Percentiles rank a stretch among this genome's conserved stretches.
These are phyloP conservation scores for Meandrusa payeni DNA, from an alignment of 2,888 invertebrate species.

Conservation along the genomic window DNA sequence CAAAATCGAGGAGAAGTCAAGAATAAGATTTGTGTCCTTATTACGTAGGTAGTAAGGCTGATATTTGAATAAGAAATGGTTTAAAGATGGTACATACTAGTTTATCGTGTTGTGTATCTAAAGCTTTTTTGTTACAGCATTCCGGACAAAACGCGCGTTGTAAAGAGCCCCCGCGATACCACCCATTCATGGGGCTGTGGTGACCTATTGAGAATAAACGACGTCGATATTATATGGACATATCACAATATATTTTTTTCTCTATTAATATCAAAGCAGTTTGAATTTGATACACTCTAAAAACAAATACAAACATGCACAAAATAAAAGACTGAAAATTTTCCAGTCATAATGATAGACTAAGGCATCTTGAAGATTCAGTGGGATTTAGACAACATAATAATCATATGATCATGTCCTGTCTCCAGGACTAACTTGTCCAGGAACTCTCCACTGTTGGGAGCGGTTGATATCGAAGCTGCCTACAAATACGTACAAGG, in stretches of 20 bases:
- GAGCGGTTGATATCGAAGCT: too few species aligned
- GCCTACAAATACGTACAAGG: too few species aligned
- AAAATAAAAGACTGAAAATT: too few species aligned
- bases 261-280: too few species aligned
- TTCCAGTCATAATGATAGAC: too few species aligned
- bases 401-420: too few species aligned
- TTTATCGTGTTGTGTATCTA: slow-evolving; percentile 72
- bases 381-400: too few species aligned
- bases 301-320: too few species aligned
- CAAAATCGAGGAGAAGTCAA: slow-evolving; percentile 25
- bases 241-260: slow-evolving; percentile 16
- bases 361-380: too few species aligned
- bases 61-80: slow-evolving; percentile 29
- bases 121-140: slow-evolving; percentile 78
- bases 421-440: too few species aligned
- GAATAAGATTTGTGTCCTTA: slow-evolving; percentile 14
- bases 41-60: slow-evolving; percentile 35
- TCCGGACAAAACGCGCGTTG: slow-evolving; percentile 79
- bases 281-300: too few species aligned
- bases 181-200: slow-evolving; percentile 79
- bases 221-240: slow-evolving; percentile 51
- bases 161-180: slow-evolving; percentile 78
- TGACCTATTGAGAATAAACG: slow-evolving; percentile 75
- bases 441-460: too few species aligned
- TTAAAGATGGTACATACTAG: slow-evolving; percentile 41